These are phyloP conservation scores for Paradoxurus hermaphroditus DNA, from an alignment of 2,113 vertebrate species.

Conservation along the genomic window DNA sequence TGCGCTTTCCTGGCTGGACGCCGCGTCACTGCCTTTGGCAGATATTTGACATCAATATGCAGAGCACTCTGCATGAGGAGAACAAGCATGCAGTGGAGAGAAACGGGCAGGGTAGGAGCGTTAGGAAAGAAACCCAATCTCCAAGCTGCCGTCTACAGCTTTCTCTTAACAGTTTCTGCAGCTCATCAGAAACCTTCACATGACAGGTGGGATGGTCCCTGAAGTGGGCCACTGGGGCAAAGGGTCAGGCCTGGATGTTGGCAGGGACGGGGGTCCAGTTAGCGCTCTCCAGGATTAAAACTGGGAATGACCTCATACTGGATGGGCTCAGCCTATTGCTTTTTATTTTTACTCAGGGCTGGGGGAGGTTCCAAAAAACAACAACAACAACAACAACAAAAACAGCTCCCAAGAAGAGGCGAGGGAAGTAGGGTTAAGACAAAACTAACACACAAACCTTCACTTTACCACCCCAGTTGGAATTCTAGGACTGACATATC, in stretches of 20 bases:
- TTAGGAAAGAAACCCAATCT: background rate
- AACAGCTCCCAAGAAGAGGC: background rate
- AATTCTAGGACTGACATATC: background rate
- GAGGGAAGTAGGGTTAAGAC: background rate
- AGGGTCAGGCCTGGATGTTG: background rate
- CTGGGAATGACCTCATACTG: background rate
- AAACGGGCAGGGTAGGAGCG: background rate
- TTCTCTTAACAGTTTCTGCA: background rate
- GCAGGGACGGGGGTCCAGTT: background rate
- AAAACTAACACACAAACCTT: background rate
- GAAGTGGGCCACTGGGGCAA: background rate
- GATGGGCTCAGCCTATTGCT: background rate
- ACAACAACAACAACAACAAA: background rate
- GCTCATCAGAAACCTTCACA: background rate
- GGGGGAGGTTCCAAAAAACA: background rate
- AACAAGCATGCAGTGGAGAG: background rate
- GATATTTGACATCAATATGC: background rate
- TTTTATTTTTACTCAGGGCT: background rate
- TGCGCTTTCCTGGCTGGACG: fast-evolving
- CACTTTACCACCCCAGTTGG: background rate
- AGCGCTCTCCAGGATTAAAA: background rate
- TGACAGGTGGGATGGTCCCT: background rate
- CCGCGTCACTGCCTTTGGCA: background rate
- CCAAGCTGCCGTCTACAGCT: background rate
- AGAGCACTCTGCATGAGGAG: background rate